Percentiles rank a stretch among this genome's conserved stretches.
Evolutionary conservation across 92 coral and sea anemone species (phyloP).

Genomic region (Phymanthus crucifer): DNA sequence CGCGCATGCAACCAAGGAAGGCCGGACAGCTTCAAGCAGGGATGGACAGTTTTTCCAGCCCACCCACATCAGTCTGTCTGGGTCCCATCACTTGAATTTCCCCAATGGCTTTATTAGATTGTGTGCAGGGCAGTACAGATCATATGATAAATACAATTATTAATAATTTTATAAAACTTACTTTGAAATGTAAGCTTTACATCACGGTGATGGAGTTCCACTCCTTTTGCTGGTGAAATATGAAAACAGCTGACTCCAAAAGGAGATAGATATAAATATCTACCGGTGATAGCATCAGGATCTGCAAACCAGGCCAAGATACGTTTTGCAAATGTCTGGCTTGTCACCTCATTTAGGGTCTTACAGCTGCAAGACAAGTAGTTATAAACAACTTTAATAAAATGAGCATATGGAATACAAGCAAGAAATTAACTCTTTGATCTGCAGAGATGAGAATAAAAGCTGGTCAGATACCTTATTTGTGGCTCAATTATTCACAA

Average conservation of each 20-base stretch:
- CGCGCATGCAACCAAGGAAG: too few species aligned
- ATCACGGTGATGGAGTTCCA: neutral
- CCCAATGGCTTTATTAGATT: too few species aligned
- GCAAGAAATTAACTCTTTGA: too few species aligned
- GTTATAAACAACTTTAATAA: neutral
- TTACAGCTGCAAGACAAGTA: slow-evolving; percentile 22
- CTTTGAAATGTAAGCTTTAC: slow-evolving; percentile 8
- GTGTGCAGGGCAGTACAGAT: too few species aligned
- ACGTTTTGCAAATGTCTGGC: slow-evolving; percentile 22
- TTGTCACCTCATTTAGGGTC: slow-evolving; percentile 16
- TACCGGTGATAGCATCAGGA: slow-evolving; percentile 20
- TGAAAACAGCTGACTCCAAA: slow-evolving; percentile 55
- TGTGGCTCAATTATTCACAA: too few species aligned
- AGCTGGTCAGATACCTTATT: too few species aligned
- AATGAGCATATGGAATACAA: neutral
- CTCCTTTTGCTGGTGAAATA: slow-evolving; percentile 6
- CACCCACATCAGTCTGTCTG: too few species aligned
- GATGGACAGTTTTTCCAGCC: too few species aligned
- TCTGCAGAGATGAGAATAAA: too few species aligned
- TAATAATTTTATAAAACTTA: slow-evolving; percentile 1
- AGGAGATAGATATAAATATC: slow-evolving; percentile 41
- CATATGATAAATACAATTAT: too few species aligned
- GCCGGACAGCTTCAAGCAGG: too few species aligned
- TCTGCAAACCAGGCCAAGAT: slow-evolving; percentile 33
- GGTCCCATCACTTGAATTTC: too few species aligned